Conservation (phyloP, 2,888 invertebrate genomes). For the Synergus gifuensis region DNA sequence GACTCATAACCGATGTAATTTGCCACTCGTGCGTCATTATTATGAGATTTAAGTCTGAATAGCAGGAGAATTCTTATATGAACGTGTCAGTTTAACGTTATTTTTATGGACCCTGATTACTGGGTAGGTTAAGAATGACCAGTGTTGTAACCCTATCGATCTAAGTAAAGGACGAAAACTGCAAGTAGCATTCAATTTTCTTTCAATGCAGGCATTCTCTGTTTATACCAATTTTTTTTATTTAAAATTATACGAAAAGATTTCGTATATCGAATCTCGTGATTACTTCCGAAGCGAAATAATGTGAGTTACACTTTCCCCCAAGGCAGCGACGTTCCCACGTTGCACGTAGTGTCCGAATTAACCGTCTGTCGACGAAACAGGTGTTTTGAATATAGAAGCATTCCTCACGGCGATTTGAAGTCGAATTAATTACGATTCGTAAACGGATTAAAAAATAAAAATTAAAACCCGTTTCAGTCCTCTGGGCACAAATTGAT, state of each 20-base stretch:
- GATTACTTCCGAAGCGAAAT: conserved; percentile 2
- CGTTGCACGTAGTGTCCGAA: conserved; percentile 9
- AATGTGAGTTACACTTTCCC: conserved; percentile 16
- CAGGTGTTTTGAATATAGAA: conserved; percentile 36
- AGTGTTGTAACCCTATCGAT: conserved; percentile 12
- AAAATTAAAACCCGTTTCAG: neutral
- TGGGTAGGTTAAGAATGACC: conserved; percentile 60
- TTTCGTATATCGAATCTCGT: neutral
- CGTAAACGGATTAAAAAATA: conserved; percentile 16
- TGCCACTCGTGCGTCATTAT: conserved; percentile 34
- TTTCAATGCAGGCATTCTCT: neutral
- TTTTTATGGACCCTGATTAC: conserved; percentile 72
- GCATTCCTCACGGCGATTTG: conserved; percentile 22
- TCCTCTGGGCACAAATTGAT: conserved; percentile 9
- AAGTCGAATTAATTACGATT: conserved; percentile 22
- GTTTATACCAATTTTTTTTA: neutral
- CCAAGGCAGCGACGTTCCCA: conserved; percentile 15
- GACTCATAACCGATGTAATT: conserved; percentile 37
- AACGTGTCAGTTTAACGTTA: conserved; percentile 70
- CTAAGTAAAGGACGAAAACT: neutral
- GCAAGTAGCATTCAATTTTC: conserved; percentile 9
- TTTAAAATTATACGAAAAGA: neutral
- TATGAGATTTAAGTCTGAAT: conserved; percentile 15
- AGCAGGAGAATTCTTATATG: conserved; percentile 23
- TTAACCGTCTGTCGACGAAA: conserved; percentile 16